These are phyloP conservation scores for Apodemia zela DNA, from an alignment of 2,888 invertebrate genomes.

Conservation along the genomic window DNA sequence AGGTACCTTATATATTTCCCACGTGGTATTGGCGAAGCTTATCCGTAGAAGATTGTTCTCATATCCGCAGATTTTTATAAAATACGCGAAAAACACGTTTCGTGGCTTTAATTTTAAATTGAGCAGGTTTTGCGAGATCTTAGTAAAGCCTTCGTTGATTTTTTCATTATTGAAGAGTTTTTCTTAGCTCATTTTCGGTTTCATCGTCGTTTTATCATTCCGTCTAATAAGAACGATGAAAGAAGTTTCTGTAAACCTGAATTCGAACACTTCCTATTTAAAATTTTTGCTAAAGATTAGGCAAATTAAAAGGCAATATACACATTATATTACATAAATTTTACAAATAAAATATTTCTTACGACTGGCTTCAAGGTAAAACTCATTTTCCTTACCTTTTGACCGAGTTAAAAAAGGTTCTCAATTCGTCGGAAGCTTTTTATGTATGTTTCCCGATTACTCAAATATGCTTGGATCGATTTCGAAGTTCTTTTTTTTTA, in stretches of 20 bases:
- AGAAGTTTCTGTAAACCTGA: neutral
- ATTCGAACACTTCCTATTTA: too few relatives aligned
- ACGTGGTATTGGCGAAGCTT: conserved; percentile 48
- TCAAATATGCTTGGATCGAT: too few relatives aligned
- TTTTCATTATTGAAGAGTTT: conserved; percentile 47
- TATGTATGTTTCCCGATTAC: too few relatives aligned
- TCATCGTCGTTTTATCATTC: conserved; percentile 11
- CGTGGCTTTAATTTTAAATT: conserved; percentile 81
- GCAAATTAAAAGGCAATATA: too few relatives aligned
- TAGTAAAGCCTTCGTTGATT: conserved; percentile 70
- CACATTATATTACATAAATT: too few relatives aligned
- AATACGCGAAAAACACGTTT: conserved; percentile 80
- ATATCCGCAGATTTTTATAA: conserved; percentile 78
- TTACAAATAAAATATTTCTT: too few relatives aligned
- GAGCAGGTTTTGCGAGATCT: conserved; percentile 76
- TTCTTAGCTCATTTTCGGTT: conserved; percentile 49
- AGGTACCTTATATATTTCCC: conserved; percentile 34
- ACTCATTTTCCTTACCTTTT: too few relatives aligned
- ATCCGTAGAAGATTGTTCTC: conserved; percentile 71
- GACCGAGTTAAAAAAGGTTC: too few relatives aligned
- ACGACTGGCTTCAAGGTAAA: too few relatives aligned
- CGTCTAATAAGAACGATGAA: neutral
- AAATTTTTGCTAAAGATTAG: too few relatives aligned
- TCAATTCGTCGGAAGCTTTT: too few relatives aligned
- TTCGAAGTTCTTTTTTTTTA: too few relatives aligned